A percentile compares a stretch with the other conserved stretches of the same genome.
These are phyloP conservation scores for Odontocerum albicorne DNA, from an alignment of 2,888 invertebrate species.

Conservation along the genomic window DNA sequence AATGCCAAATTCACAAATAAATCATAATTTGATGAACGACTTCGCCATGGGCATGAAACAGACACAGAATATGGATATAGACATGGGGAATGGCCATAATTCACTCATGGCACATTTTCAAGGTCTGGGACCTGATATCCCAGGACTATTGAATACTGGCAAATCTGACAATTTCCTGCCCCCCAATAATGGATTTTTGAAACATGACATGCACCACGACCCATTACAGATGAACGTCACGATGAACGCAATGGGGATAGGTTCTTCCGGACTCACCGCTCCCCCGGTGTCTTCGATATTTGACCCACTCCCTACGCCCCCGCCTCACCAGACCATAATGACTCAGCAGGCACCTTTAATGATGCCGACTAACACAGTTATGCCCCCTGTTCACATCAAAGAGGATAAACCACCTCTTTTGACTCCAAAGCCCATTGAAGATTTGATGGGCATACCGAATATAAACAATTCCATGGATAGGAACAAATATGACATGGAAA, in stretches of 20 bases:
- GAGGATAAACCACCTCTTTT: slow-evolving; percentile 63
- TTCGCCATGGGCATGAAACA: slow-evolving; percentile 41
- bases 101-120: slow-evolving; percentile 51
- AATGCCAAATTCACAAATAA: slow-evolving; percentile 54
- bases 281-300: slow-evolving; percentile 65
- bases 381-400: slow-evolving; percentile 54
- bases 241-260: slow-evolving; percentile 39
- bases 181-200: slow-evolving; percentile 52
- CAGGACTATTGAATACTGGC: slow-evolving; percentile 49
- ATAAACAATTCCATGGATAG: slow-evolving; percentile 50
- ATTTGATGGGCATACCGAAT: slow-evolving; percentile 59
- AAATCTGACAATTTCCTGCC: slow-evolving; percentile 46
- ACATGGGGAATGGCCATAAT: slow-evolving; percentile 44
- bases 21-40: slow-evolving; percentile 50
- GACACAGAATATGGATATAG: slow-evolving; percentile 37
- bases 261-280: slow-evolving; percentile 49
- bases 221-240: slow-evolving; percentile 13
- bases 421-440: slow-evolving; percentile 69
- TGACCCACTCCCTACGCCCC: slow-evolving; percentile 36
- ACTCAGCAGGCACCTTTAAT: slow-evolving; percentile 46
- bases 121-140: slow-evolving; percentile 38
- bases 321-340: slow-evolving; percentile 47
- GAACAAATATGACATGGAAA: slow-evolving; percentile 59
- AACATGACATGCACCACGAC: slow-evolving; percentile 47
- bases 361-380: slow-evolving; percentile 40